Evolutionary conservation across 2,113 vertebrate species (phyloP).

Genomic region (Brachyistius frenatus): DNA sequence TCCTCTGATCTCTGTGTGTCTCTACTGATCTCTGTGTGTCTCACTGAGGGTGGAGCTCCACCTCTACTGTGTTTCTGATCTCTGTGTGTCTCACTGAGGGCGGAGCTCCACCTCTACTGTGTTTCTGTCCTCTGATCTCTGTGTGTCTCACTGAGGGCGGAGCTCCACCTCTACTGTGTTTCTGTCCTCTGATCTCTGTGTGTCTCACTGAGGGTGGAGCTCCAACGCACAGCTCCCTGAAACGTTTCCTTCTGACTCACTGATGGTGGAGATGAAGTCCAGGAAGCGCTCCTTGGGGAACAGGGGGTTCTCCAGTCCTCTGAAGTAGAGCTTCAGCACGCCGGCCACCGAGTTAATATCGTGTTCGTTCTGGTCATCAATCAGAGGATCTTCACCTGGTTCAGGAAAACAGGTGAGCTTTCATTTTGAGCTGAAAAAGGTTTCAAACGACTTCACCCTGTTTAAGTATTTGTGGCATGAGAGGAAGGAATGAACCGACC

Average conservation of each 20-base stretch:
- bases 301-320: constrained; percentile 96
- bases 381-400: constrained; percentile 94
- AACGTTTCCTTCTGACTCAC: constrained; percentile 85
- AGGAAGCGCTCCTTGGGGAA: constrained; percentile 99
- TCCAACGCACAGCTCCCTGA: not conserved
- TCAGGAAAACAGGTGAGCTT: not conserved
- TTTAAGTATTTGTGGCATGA: not conserved
- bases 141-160: too few species aligned
- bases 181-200: constrained; percentile 1
- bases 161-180: not conserved
- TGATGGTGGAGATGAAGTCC: constrained; percentile 97
- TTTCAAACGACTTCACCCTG: not conserved
- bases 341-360: constrained; percentile 98
- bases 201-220: not conserved
- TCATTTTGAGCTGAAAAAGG: not conserved
- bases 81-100: too few species aligned
- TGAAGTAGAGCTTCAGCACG: constrained; percentile 97
- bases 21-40: too few species aligned
- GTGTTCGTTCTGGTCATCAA: constrained; percentile 95
- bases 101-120: too few species aligned
- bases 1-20: too few species aligned
- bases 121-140: too few species aligned
- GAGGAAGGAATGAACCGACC: constrained; percentile 49
- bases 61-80: too few species aligned
- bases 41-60: too few species aligned